Base-by-base conservation (phyloP, 2,113 vertebrate species). In the Reinhardtius hippoglossoides region DNA sequence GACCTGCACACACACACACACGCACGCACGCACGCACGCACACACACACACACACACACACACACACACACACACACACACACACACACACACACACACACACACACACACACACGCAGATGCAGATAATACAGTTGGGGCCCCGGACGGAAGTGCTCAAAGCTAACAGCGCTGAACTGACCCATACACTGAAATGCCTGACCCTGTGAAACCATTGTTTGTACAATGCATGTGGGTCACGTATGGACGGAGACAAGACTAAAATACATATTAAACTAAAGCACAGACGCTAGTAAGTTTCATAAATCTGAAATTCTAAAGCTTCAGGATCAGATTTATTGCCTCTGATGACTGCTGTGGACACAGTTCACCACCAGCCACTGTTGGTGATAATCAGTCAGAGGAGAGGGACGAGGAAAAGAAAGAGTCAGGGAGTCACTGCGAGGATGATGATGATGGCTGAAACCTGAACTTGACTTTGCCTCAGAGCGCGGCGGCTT, bases 161-260 rank as follows among this genome's bases (percentile, higher is more conserved):
- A 88, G 84, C 88, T 86, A 88, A 87, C 91, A 81, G 84, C 55
- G 71, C 79, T 83, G 84, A 87, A 81, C 71, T 89, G 86, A 91
- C 75, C 78, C 78, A 81, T 85, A 86, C 83, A 86, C 65, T 76
- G 69, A 92, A 93, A 92, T 16, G 86, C 90, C 91, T 93, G 91
- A 93, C 82, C 90, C 80, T 63, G 92, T 92, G 75, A 90, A 94
- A 93, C 84, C 69, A 87, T 92, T 94, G 91, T 92, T 76, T 77
- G 58, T 37, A 58, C 31, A 71, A 63, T 74, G 77, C 58, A 82
- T 78, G 75, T 65, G 63, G 23, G 73, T 61, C 21, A 59, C 23
- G 26, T 80, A 60, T 81, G 58, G 70, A 74, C 58, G 8, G 44
- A 44, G 61, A 61, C 31, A 16, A 76, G 37, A 70, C 67, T 56